These are phyloP conservation scores for Rhinogobio ventralis DNA, from an alignment of 2,797 vertebrate species.

Conservation along the genomic window DNA sequence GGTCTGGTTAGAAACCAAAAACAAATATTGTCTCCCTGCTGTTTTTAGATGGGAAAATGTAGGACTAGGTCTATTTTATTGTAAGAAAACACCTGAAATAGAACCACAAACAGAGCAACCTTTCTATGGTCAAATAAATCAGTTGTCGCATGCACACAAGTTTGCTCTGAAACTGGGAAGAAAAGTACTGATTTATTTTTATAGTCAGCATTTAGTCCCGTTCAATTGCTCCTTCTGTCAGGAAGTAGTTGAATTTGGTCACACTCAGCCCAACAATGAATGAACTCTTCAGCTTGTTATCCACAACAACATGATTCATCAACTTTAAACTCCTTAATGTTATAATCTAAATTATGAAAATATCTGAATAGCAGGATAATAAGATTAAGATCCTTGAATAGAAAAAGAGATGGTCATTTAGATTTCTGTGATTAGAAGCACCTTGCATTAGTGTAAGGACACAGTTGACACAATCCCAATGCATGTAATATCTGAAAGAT, in stretches of 20 bases:
- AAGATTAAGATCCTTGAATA: background rate
- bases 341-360: background rate
- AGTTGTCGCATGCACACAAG: background rate
- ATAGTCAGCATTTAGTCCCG: background rate
- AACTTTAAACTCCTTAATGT: background rate
- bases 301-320: background rate
- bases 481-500: background rate
- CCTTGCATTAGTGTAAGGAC: background rate
- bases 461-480: background rate
- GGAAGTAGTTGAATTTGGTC: background rate
- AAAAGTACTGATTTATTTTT: background rate
- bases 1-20: slow-evolving; percentile 10
- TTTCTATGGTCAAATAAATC: background rate
- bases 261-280: background rate
- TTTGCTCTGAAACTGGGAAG: background rate
- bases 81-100: slow-evolving; percentile 11
- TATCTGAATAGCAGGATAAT: background rate
- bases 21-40: background rate
- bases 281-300: background rate
- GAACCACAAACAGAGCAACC: background rate
- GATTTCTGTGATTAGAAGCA: background rate
- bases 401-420: background rate
- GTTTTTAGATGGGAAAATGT: background rate
- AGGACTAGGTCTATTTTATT: background rate
- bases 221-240: background rate